phyloP scores from a whole-genome alignment of 2,888 invertebrate species.

The Lasioglossum pauxillum region DNA sequence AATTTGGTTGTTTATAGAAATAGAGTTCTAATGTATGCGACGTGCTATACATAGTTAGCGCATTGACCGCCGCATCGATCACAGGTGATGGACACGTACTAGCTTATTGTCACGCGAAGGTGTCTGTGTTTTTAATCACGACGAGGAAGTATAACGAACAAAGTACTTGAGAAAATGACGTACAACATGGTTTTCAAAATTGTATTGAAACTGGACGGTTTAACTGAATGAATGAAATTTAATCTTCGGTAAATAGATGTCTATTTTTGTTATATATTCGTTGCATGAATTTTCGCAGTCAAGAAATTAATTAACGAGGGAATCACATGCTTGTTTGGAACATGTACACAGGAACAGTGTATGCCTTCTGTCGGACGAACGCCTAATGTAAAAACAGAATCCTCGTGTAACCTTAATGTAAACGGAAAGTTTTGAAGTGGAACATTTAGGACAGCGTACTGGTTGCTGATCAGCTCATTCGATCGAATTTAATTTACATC shows the following conservation, averaged over 20 bases:
- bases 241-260: no score
- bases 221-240: no score
- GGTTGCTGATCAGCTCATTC: conserved; percentile 18
- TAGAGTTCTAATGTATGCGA: background rate
- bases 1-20: background rate
- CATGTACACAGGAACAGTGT: background rate
- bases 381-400: background rate
- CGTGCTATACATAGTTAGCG: background rate
- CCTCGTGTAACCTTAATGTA: conserved; percentile 2
- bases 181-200: no score
- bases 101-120: background rate
- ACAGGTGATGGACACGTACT: background rate
- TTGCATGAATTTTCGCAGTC: background rate
- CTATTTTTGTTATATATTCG: no score
- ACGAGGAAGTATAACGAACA: background rate
- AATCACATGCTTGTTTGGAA: background rate
- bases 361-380: background rate
- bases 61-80: background rate
- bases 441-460: conserved; percentile 2
- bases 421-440: conserved; percentile 24
- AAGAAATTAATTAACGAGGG: background rate
- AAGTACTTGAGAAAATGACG: no score
- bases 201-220: no score
- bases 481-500: conserved; percentile 1
- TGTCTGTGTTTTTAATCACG: background rate